A percentile compares a stretch with the other conserved stretches of the same genome.
Evolutionary conservation across 23 tunicate genomes (phyloP).

Genomic region (Ciona savignyi): DNA sequence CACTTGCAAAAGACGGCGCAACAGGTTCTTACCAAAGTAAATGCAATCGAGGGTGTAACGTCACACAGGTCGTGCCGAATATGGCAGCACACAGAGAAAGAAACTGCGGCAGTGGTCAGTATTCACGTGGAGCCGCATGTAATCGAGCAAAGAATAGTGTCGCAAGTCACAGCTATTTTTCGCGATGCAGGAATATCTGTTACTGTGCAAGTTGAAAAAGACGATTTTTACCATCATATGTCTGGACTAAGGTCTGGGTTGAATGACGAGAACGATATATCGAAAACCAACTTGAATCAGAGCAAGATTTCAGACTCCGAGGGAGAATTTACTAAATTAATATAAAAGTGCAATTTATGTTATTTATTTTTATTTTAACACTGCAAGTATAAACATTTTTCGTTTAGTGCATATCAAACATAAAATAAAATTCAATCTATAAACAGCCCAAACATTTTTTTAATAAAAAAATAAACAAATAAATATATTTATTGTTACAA

Average conservation of each 20-base stretch:
- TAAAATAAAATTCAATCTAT: too few relatives aligned
- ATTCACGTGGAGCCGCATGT: constrained; percentile 68
- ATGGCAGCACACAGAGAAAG: constrained; percentile 77
- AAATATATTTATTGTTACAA: not conserved
- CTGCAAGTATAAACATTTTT: too few relatives aligned
- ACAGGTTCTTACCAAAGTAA: constrained; percentile 47
- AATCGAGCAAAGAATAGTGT: constrained; percentile 73
- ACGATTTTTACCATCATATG: constrained; percentile 93
- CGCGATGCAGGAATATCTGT: constrained; percentile 48
- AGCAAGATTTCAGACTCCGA: constrained; percentile 1
- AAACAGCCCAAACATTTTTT: not conserved
- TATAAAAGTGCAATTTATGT: not conserved
- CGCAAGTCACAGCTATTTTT: constrained; percentile 65
- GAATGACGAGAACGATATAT: not conserved
- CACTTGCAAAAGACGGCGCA: constrained; percentile 33
- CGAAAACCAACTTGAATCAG: not conserved
- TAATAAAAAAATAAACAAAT: too few relatives aligned
- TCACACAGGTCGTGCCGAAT: constrained; percentile 50
- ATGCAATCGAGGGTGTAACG: constrained; percentile 55
- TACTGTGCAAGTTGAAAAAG: constrained; percentile 88
- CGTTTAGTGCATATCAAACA: too few relatives aligned
- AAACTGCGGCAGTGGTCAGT: constrained; percentile 35
- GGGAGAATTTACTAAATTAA: constrained; percentile 3
- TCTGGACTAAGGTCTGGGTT: constrained; percentile 20
- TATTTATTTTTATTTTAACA: not conserved